Evolutionary conservation across 2,113 vertebrate species (phyloP).

Genomic region (Tetrax tetrax): DNA sequence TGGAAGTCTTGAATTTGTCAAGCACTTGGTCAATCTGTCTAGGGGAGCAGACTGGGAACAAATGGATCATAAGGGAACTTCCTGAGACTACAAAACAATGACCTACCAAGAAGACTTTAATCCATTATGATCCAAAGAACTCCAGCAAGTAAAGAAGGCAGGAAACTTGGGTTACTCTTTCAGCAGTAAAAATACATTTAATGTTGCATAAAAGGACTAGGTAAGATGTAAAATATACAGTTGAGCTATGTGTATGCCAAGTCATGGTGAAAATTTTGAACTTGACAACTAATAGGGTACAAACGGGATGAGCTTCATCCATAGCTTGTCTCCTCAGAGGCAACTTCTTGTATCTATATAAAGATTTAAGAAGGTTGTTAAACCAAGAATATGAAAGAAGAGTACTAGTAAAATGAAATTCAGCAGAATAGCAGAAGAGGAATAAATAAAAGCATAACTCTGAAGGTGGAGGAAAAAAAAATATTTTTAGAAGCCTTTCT

Average conservation of each 20-base stretch:
- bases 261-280: background rate
- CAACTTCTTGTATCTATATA: background rate
- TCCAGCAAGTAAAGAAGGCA: background rate
- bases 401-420: background rate
- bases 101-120: background rate
- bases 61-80: no score
- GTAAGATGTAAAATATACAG: background rate
- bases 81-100: background rate
- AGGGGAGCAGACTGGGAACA: background rate
- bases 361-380: background rate
- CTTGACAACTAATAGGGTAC: background rate
- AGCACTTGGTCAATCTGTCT: background rate
- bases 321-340: background rate
- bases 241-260: accelerated
- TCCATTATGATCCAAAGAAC: background rate
- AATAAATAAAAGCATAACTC: background rate
- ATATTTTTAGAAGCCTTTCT: background rate
- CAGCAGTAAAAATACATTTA: background rate
- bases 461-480: background rate
- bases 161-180: background rate
- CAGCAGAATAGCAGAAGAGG: background rate
- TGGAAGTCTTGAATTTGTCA: background rate
- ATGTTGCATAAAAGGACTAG: background rate
- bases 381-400: background rate
- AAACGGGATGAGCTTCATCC: background rate